These are phyloP conservation scores for Anas platyrhynchos DNA, from an alignment of 2,113 vertebrate species.

Conservation along the genomic window DNA sequence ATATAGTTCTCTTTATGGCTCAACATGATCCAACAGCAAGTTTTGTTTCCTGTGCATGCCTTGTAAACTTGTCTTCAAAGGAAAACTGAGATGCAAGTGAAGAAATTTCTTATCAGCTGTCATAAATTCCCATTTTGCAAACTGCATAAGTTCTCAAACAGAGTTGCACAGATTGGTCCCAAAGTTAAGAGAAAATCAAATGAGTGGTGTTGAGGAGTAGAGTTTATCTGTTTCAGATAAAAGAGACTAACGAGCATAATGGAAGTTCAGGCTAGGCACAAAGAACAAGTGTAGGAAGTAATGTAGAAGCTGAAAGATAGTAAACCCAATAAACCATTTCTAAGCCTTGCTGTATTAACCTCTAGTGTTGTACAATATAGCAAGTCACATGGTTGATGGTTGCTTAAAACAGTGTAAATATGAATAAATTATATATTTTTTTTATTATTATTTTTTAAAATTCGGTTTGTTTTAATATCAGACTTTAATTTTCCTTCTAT, in stretches of 20 bases:
- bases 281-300: not conserved
- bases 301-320: not conserved
- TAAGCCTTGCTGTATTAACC: not conserved
- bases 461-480: not conserved
- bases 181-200: not conserved
- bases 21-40: not conserved
- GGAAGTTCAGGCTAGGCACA: not conserved
- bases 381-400: not conserved
- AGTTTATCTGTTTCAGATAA: not conserved
- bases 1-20: not conserved
- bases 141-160: not conserved
- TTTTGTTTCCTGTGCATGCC: not conserved
- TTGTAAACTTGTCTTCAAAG: not conserved
- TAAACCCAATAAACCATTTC: not conserved
- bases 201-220: accelerated
- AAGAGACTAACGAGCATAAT: not conserved
- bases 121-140: not conserved
- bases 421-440: not conserved
- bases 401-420: not conserved
- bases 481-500: not conserved
- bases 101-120: not conserved
- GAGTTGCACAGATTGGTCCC: not conserved
- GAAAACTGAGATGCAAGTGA: not conserved
- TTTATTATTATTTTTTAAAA: no score
- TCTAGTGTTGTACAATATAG: not conserved